Base-by-base conservation (phyloP, 1,140 invertebrate species). In the Drosophila fuyamai region DNA sequence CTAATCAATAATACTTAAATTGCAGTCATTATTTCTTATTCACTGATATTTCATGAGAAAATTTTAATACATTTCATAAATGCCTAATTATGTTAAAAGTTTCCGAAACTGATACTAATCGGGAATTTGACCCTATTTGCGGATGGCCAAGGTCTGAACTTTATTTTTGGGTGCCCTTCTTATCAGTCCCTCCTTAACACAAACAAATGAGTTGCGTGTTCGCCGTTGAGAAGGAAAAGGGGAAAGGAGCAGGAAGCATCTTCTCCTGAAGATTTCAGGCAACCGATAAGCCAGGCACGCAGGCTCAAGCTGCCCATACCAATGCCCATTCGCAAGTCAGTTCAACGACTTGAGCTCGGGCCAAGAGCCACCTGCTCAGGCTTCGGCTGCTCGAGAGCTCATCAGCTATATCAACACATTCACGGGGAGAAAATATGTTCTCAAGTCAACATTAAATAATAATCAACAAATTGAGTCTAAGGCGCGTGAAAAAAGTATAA, bases 191-290 rank as follows among this genome's bases (percentile, higher is more conserved):
- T 74, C 75, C 60, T 62, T 56, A 61, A 79, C 66, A 58, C 62
- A 82, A 79, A 82, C 76, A 88, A 89, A 89, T 88, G 61, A 88
- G 58, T 77, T 88, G 83, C 83, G 83, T 88, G 82, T 62, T 47
- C 82, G 82, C 72, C 47, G 40, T 12, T 43, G 14, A 29, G 4
- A 14, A 16, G 12, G 23, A 27, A 27, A 35, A 60, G 23, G 12
- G 27, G 27, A 12, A 12, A 18, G 13, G 55, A 43, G 60, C 41
- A 40, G 58, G 50, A 57, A 85, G 50, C 54, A 0, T 46, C 36
- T 18, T 38, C 65, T 54, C 43, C 38, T 47, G 40, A 27, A 61
- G 77, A 79, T 79, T 62, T 53, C 48, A 61, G 68, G 18, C 40
- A 38, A 56, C 29, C 44, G 77, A 79, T 79, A 79, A 79, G 51